Evolutionary conservation across 2,797 vertebrate genomes (phyloP).

Genomic region (Phaenicophaeus curvirostris): DNA sequence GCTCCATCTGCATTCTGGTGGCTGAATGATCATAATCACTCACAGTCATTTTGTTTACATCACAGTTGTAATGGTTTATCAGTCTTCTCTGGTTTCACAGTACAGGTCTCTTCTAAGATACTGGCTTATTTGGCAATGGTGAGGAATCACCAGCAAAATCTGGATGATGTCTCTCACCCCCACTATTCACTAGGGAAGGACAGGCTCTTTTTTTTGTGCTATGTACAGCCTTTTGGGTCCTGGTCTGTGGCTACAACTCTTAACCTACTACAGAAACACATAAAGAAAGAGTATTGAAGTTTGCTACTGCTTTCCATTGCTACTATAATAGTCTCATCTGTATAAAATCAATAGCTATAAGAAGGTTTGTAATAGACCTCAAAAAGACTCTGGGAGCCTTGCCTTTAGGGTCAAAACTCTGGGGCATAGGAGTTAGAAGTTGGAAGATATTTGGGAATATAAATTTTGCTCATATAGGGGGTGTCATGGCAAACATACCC

Average conservation of each 20-base stretch:
- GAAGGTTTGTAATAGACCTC: not conserved
- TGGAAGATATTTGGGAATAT: not conserved
- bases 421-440: not conserved
- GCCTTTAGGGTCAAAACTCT: not conserved
- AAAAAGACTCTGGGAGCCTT: not conserved
- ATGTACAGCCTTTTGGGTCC: not conserved
- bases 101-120: not conserved
- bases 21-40: constrained; percentile 8
- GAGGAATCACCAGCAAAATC: not conserved
- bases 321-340: not conserved
- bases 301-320: not conserved
- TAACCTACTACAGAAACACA: not conserved
- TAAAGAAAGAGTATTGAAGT: not conserved
- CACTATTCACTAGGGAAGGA: not conserved
- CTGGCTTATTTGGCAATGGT: not conserved
- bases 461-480: not conserved
- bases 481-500: not conserved
- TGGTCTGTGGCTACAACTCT: not conserved
- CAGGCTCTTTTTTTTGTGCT: not conserved
- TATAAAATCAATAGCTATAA: not conserved
- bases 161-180: accelerated
- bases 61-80: not conserved
- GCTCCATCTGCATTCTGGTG: not conserved
- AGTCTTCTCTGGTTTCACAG: not conserved
- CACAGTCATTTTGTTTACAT: not conserved